A percentile compares a stretch with the other conserved stretches of the same genome.
phyloP scores from a whole-genome alignment of 2,888 invertebrate genomes.

The Myopa tessellatipennis region DNA sequence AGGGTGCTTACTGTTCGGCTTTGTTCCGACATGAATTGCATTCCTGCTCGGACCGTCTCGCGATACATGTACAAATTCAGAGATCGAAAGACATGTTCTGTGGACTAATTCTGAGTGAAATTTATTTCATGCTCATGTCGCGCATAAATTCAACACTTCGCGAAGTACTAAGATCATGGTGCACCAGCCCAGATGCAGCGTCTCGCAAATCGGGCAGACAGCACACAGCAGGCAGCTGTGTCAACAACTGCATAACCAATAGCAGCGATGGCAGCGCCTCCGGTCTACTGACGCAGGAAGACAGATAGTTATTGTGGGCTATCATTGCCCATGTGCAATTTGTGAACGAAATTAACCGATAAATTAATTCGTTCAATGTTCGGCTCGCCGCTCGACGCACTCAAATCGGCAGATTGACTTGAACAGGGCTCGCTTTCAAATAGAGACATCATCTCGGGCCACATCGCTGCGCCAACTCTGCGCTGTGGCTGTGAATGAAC shows the following conservation, averaged over 20 bases:
- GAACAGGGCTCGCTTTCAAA: conserved; percentile 36
- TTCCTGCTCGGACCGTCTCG: no score
- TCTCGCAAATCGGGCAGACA: background rate
- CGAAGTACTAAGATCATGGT: conserved; percentile 5
- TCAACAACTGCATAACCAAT: conserved; percentile 28
- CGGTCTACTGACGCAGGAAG: conserved; percentile 45
- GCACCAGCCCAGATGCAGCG: conserved; percentile 4
- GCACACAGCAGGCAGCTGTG: conserved; percentile 24
- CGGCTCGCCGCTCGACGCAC: conserved; percentile 14
- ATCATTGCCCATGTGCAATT: conserved; percentile 64
- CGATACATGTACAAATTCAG: background rate
- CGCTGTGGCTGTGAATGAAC: conserved; percentile 33
- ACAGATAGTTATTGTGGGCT: conserved; percentile 48
- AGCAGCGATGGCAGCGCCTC: conserved; percentile 26
- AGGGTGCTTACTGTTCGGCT: no score
- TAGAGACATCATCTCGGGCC: conserved; percentile 48
- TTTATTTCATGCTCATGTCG: conserved; percentile 50
- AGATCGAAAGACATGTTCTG: conserved; percentile 1
- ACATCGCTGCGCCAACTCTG: conserved; percentile 19
- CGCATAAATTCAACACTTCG: conserved; percentile 49
- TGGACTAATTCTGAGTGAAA: conserved; percentile 47
- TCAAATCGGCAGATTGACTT: conserved; percentile 32
- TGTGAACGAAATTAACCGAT: conserved; percentile 65
- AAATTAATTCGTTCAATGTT: conserved; percentile 60
- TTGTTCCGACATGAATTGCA: no score